Evolutionary conservation across 2,888 invertebrate species (phyloP).

Genomic region (Ichneumoninae sp.): DNA sequence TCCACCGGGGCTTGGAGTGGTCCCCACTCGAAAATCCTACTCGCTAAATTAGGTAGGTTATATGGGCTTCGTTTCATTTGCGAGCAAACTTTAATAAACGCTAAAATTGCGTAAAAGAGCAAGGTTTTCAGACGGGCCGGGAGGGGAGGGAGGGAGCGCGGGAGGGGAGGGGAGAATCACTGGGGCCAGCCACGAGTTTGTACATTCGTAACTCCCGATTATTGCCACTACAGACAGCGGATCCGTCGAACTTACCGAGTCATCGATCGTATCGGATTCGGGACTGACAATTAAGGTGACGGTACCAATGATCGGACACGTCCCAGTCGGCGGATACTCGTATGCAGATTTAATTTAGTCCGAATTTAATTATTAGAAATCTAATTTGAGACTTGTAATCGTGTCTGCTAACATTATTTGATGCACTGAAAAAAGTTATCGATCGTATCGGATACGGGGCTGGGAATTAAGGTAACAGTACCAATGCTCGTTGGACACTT

Average conservation of each 20-base stretch:
- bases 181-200: slow-evolving; percentile 43
- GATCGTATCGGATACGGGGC: slow-evolving; percentile 12
- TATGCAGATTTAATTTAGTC: too few species aligned
- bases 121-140: slow-evolving; percentile 83
- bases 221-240: slow-evolving; percentile 63
- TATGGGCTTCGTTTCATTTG: slow-evolving; percentile 85
- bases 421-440: background rate
- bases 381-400: too few species aligned
- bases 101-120: slow-evolving; percentile 85
- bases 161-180: slow-evolving; percentile 27
- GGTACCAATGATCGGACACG: background rate
- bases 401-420: too few species aligned
- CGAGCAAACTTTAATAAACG: slow-evolving; percentile 85
- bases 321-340: too few species aligned
- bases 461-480: background rate
- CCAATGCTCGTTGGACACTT: too few species aligned
- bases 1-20: slow-evolving; percentile 77
- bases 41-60: slow-evolving; percentile 85
- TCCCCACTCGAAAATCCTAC: slow-evolving; percentile 84
- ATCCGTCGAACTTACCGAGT: slow-evolving; percentile 44
- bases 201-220: slow-evolving; percentile 60
- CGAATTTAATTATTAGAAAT: too few species aligned
- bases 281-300: background rate
- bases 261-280: slow-evolving; percentile 28
- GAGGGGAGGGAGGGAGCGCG: background rate